Conservation (phyloP, 2,888 invertebrate species). For the Trachelus tabidus region DNA sequence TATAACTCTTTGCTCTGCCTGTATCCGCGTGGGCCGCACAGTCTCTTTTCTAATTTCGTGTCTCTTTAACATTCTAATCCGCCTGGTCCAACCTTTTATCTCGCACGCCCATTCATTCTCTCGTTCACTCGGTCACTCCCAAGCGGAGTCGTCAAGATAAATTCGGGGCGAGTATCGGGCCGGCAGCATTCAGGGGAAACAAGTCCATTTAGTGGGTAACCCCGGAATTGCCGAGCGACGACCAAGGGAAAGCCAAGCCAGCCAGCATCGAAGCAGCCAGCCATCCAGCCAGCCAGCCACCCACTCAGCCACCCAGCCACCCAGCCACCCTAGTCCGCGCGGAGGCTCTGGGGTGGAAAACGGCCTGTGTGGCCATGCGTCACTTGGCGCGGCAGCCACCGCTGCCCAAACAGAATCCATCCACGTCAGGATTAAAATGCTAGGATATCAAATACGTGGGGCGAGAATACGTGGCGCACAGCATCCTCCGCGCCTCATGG, state of each 20-base stretch:
- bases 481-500: slow-evolving; percentile 25
- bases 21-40: too few relatives aligned
- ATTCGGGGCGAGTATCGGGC: slow-evolving; percentile 5
- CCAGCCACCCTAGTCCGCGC: background rate
- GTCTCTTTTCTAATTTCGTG: slow-evolving; percentile 45
- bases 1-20: too few relatives aligned
- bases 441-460: slow-evolving; percentile 56
- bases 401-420: slow-evolving; percentile 64
- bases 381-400: slow-evolving; percentile 29
- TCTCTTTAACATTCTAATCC: slow-evolving; percentile 57
- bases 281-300: too few relatives aligned
- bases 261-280: too few relatives aligned
- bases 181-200: background rate
- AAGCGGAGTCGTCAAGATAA: slow-evolving; percentile 13
- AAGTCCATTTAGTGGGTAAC: background rate
- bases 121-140: too few relatives aligned
- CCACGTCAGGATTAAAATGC: slow-evolving; percentile 66
- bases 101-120: slow-evolving; percentile 20
- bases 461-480: slow-evolving; percentile 29
- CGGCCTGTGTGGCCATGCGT: slow-evolving; percentile 34
- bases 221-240: background rate
- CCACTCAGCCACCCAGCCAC: too few relatives aligned
- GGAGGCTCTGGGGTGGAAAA: background rate
- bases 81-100: slow-evolving; percentile 55
- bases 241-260: background rate